These are phyloP conservation scores for Diadegma fenestrale DNA, from an alignment of 2,888 invertebrate genomes.

Conservation along the genomic window DNA sequence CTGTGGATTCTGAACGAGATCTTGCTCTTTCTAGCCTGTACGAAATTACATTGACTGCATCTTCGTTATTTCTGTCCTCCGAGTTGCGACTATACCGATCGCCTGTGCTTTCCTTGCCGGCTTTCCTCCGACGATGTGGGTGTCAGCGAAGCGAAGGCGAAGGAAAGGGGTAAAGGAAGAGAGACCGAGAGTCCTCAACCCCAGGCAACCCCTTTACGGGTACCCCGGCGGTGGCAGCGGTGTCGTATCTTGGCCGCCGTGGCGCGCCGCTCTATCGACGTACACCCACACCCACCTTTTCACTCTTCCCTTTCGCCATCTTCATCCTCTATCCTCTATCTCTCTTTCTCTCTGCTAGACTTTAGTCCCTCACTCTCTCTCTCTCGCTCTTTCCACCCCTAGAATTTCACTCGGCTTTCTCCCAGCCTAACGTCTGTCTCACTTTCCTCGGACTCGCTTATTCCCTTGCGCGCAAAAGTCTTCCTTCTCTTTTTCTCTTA, in stretches of 20 bases:
- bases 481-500: slow-evolving; percentile 21
- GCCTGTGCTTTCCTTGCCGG: slow-evolving; percentile 52
- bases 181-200: slow-evolving; percentile 70
- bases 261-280: slow-evolving; percentile 85
- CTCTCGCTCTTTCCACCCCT: slow-evolving; percentile 24
- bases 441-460: slow-evolving; percentile 22
- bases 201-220: slow-evolving; percentile 81
- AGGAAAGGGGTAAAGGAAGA: slow-evolving; percentile 65
- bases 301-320: slow-evolving; percentile 61
- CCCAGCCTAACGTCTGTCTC: slow-evolving; percentile 22
- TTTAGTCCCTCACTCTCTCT: slow-evolving; percentile 43
- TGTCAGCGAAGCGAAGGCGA: slow-evolving; percentile 68
- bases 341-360: slow-evolving; percentile 64
- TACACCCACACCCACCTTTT: slow-evolving; percentile 79
- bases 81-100: slow-evolving; percentile 22
- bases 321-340: slow-evolving; percentile 61
- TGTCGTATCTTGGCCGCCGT: slow-evolving; percentile 85
- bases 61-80: slow-evolving; percentile 53
- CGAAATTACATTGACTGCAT: slow-evolving; percentile 36
- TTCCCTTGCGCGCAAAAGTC: slow-evolving; percentile 20
- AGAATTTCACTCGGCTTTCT: slow-evolving; percentile 18
- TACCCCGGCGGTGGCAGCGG: slow-evolving; percentile 84
- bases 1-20: slow-evolving; percentile 50
- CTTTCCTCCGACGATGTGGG: slow-evolving; percentile 54
- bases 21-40: slow-evolving; percentile 54